These are phyloP conservation scores for Batillaria attramentaria DNA, from an alignment of 1,140 invertebrate species.

Conservation along the genomic window DNA sequence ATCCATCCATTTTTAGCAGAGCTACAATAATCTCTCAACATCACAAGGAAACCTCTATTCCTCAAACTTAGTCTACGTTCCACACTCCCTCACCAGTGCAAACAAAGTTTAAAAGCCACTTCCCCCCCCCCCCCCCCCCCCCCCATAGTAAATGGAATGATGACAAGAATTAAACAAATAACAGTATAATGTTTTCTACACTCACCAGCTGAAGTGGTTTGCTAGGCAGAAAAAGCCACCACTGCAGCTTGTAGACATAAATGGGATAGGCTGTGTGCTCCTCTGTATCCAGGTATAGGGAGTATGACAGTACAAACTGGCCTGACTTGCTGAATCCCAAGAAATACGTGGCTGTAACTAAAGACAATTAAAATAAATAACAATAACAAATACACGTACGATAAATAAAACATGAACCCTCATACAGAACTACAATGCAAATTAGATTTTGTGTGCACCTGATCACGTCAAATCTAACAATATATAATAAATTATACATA, in stretches of 20 bases:
- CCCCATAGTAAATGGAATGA: not conserved
- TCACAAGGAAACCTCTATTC: too few relatives aligned
- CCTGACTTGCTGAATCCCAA: slow-evolving; percentile 95
- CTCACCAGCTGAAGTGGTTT: slow-evolving; percentile 76
- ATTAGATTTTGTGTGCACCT: too few relatives aligned
- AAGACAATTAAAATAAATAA: slow-evolving; percentile 28
- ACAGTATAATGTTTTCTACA: too few relatives aligned
- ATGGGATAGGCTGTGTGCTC: slow-evolving; percentile 71
- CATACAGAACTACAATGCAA: not conserved
- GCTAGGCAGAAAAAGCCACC: slow-evolving; percentile 81
- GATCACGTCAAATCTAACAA: not conserved
- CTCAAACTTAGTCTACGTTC: too few relatives aligned
- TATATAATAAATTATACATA: too few relatives aligned
- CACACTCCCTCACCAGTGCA: too few relatives aligned
- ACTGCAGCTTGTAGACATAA: slow-evolving; percentile 78
- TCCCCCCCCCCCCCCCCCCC: too few relatives aligned
- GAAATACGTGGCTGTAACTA: slow-evolving; percentile 83
- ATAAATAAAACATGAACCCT: not conserved
- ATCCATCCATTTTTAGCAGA: too few relatives aligned
- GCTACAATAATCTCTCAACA: too few relatives aligned
- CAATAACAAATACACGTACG: not conserved
- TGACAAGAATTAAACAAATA: slow-evolving; percentile 3
- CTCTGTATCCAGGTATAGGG: slow-evolving; percentile 77
- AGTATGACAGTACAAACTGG: slow-evolving; percentile 91
- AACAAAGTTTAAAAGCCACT: not conserved